A percentile compares a stretch with the other conserved stretches of the same genome.
Evolutionary conservation across 2,888 invertebrate species (phyloP).

Genomic region (Cinara cedri): DNA sequence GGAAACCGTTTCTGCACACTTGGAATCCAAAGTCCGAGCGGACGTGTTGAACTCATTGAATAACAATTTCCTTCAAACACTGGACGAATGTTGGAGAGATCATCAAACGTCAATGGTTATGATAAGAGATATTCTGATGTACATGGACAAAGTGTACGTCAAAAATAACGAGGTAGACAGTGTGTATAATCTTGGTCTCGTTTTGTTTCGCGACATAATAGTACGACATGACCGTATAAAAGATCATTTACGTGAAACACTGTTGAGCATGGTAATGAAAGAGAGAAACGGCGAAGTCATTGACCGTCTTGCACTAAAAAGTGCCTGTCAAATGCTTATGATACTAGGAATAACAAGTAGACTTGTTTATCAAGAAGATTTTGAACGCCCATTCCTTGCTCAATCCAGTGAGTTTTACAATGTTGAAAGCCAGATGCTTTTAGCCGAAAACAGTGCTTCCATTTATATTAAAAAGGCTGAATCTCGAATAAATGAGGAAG

Average conservation of each 20-base stretch:
- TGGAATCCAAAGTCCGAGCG: constrained; percentile 92
- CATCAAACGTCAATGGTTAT: constrained; percentile 99
- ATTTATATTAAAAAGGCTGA: constrained; percentile 99
- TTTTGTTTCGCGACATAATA: constrained; percentile 97
- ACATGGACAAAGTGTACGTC: constrained; percentile 99
- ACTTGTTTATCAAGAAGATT: constrained; percentile 97
- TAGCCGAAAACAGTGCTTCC: constrained; percentile 97
- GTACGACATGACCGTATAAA: constrained; percentile 93
- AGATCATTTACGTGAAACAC: constrained; percentile 89
- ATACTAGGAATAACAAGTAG: constrained; percentile 93
- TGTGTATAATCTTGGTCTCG: constrained; percentile 97
- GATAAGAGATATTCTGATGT: constrained; percentile 99
- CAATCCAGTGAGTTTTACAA: constrained; percentile 98
- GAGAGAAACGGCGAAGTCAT: constrained; percentile 97
- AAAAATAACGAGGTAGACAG: constrained; percentile 98
- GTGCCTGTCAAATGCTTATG: constrained; percentile 99
- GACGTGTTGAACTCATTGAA: constrained; percentile 92
- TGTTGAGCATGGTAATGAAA: constrained; percentile 93
- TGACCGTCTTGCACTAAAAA: constrained; percentile 94
- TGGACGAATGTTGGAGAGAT: constrained; percentile 98
- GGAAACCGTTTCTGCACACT: constrained; percentile 96
- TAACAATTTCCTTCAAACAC: constrained; percentile 93
- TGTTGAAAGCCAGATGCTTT: constrained; percentile 97
- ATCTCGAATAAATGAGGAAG: constrained; percentile 95
- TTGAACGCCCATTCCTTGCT: constrained; percentile 94